Base-by-base conservation (phyloP, 1,140 invertebrate genomes). In the Trialeurodes vaporariorum region DNA sequence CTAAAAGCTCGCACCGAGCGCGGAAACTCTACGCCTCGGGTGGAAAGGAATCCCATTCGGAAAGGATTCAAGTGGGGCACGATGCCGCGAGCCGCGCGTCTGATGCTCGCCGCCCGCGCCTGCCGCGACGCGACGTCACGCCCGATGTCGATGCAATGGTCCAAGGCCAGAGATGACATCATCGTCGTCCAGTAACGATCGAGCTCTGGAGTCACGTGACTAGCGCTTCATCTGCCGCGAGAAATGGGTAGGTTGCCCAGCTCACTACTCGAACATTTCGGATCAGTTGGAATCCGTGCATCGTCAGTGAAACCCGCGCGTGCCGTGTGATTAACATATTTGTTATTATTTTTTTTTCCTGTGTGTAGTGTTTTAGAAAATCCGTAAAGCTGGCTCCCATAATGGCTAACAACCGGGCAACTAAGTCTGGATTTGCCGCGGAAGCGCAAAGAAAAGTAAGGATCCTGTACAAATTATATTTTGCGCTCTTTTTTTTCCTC, bases 361-460 rank as follows among this genome's bases (percentile, higher is more conserved):
- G 34, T 49, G 5, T 49, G 34, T 49, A 17, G 17, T 9, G 34
- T 49, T 49, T 17, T 17, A 5, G 5, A 49, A 49, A 49, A 49
- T 49, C 34, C 5, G 34, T 49, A 49, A 49, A 49, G 34, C 34
- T 49, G 34, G 34, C 34, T 49, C 71, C 40, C 9, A 71, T 64
- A 27, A 94, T 94, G 91, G 90, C 91, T 71, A 86, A 83, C 78
- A 90, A 93, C 82, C 83, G 93, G 79, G 93, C 93, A 75, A 83
- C 92, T 58, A 96, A 96, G 81, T 93, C 91, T 77, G 93, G 93
- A 86, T 93, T 94, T 81, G 93, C 93, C 69, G 92, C 92, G 40
- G 93, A 95, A 77, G 92, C 93, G 34, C 92, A 96, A 79, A 85
- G 88, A 76, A 95, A 94, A 86, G 93, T 95, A 79, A 84, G 82